phyloP scores from a whole-genome alignment of 2,797 vertebrate species.

The Semaprochilodus insignis region DNA sequence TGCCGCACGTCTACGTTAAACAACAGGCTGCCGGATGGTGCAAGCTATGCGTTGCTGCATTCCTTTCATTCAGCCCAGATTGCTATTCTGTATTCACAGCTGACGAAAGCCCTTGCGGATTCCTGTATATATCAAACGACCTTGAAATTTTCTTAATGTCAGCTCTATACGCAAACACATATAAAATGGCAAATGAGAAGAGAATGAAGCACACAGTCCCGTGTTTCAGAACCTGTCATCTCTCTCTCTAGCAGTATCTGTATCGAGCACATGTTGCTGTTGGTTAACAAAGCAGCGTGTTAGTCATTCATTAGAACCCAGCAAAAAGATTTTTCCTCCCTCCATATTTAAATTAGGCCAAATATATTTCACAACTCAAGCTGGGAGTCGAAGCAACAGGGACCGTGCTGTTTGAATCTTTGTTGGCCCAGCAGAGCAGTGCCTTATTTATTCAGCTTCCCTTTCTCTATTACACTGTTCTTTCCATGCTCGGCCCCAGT shows the following conservation, averaged over 20 bases:
- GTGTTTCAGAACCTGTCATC: not conserved
- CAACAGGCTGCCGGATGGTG: not conserved
- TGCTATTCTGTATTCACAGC: not conserved
- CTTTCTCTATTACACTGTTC: not conserved
- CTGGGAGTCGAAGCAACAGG: not conserved
- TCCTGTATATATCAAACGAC: not conserved
- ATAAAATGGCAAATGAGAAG: not conserved
- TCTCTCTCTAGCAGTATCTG: not conserved
- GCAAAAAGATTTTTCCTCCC: not conserved
- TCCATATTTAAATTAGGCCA: not conserved
- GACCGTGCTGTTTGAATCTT: slow-evolving; percentile 16
- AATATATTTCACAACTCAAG: slow-evolving; percentile 13
- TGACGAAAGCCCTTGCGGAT: not conserved
- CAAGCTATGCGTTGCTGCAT: not conserved
- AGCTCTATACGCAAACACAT: not conserved
- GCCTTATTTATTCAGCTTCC: not conserved
- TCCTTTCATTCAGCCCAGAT: not conserved
- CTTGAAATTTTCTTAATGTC: not conserved
- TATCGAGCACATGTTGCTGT: not conserved
- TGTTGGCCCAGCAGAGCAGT: slow-evolving; percentile 3
- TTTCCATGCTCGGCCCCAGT: slow-evolving; percentile 5
- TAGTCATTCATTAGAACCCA: slow-evolving; percentile 1
- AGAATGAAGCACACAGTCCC: not conserved
- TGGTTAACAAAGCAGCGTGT: not conserved
- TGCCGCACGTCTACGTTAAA: slow-evolving; percentile 7